Base-by-base conservation (phyloP, 2,888 invertebrate species). In the Aspidiotus destructor region DNA sequence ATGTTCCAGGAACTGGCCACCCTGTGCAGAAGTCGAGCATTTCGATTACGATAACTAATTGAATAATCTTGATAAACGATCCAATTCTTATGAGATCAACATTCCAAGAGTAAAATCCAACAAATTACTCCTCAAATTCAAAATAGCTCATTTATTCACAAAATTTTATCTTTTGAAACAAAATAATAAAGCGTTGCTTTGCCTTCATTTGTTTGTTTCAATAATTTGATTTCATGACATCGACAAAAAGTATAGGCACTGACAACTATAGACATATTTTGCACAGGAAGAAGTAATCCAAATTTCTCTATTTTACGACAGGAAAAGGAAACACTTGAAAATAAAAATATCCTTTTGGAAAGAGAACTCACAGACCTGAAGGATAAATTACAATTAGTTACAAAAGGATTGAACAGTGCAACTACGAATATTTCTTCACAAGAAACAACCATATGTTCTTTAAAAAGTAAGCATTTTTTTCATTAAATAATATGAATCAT, bases 291-390 rank as follows among this genome's bases (percentile, higher is more conserved):
- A 28, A 28, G 5, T 28, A 5, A 28, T 28, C 5, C 28, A 28
- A 28, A 3, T 28, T 28, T 28, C 15, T 63, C 15, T 54, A 44
- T 54, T 13, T 62, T 71, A 42, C 16, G 68, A 1, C 72, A 79
- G 75, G 90, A 90, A 73, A 87, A 89, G 73, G 90, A 91, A 73
- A 81, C 86, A 13, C 78, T 88, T 57, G 81, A 86, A 71, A 85
- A 88, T 74, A 85, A 87, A 72, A 85, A 86, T 74, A 82, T 89
- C 70, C 84, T 87, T 0, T 78, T 85, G 0, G 90, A 91, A 74
- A 80, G 88, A 64, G 90, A 91, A 74, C 76, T 88, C 70, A 83
- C 82, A 69, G 87, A 87, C 65, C 76, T 78, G 70, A 81, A 85
- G 74, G 87, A 87, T 69, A 87, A 87, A 74, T 76, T 86, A 64